Percentiles rank a stretch among this genome's conserved stretches.
Conservation (phyloP, 2,113 vertebrate genomes). For the Austrofundulus limnaeus region DNA sequence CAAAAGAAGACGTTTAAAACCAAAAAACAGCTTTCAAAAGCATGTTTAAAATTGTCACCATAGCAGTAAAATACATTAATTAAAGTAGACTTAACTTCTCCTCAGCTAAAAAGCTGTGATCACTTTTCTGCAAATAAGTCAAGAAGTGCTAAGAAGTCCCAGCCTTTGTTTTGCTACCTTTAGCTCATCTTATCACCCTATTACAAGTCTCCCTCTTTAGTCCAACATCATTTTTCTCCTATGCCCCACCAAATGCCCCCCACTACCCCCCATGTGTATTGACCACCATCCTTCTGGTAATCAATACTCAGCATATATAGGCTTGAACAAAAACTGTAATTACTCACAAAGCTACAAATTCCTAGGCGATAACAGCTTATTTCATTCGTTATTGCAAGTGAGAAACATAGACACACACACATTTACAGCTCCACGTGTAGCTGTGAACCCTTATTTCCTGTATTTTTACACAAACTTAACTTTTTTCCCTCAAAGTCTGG, state of each 20-base stretch:
- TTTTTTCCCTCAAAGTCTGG: background rate
- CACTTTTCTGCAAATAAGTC: conserved; percentile 26
- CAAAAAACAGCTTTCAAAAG: background rate
- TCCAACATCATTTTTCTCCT: conserved; percentile 77
- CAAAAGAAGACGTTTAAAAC: conserved; percentile 18
- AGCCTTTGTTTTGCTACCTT: conserved; percentile 58
- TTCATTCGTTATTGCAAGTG: conserved; percentile 66
- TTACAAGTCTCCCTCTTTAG: conserved; percentile 70
- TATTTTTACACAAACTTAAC: conserved; percentile 15
- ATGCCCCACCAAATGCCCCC: conserved; percentile 71
- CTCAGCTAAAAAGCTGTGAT: background rate
- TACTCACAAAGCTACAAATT: conserved; percentile 78
- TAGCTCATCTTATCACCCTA: conserved; percentile 67
- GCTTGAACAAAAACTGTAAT: conserved; percentile 78
- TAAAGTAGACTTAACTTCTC: background rate
- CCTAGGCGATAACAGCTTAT: conserved; percentile 69
- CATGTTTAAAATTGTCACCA: conserved; percentile 21
- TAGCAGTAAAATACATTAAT: conserved; percentile 37
- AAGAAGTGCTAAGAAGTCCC: conserved; percentile 25
- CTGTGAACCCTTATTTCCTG: conserved; percentile 25
- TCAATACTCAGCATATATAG: conserved; percentile 77
- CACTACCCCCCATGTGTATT: conserved; percentile 71
- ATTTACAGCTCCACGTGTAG: conserved; percentile 13
- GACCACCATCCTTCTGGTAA: conserved; percentile 70
- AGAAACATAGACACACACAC: conserved; percentile 40